phyloP scores from a whole-genome alignment of 2,888 invertebrate genomes.

The Linyphia triangularis region DNA sequence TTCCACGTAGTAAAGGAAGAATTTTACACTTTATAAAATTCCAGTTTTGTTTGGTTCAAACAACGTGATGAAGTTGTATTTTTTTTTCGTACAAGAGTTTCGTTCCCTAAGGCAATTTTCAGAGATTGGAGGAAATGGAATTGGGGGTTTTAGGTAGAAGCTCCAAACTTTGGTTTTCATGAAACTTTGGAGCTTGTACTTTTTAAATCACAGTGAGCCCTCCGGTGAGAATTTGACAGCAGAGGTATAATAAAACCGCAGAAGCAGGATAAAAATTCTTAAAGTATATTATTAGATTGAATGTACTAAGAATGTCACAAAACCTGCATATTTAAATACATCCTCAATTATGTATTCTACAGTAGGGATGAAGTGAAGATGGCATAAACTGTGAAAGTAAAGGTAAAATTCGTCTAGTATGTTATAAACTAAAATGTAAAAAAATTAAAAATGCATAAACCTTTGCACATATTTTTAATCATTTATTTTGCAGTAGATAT shows the following conservation, averaged over 20 bases:
- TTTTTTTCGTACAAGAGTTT: background rate
- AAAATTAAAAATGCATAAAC: too few species aligned
- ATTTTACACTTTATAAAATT: constrained; percentile 26
- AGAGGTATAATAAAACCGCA: background rate
- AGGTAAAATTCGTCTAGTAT: background rate
- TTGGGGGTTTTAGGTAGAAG: background rate
- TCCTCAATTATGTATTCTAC: too few species aligned
- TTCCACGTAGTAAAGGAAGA: constrained; percentile 18
- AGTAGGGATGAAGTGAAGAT: too few species aligned
- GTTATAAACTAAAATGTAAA: too few species aligned
- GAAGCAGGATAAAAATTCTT: background rate
- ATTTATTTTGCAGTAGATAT: too few species aligned
- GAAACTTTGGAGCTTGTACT: background rate
- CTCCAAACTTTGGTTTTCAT: background rate
- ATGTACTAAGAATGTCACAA: too few species aligned
- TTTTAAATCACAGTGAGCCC: background rate
- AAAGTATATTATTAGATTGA: too few species aligned
- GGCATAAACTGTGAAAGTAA: background rate
- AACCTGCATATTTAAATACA: too few species aligned
- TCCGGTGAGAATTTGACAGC: background rate
- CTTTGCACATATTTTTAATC: too few species aligned
- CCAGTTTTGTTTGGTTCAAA: constrained; percentile 8
- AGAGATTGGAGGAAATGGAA: background rate
- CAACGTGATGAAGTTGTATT: background rate
- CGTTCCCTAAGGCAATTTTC: background rate